A percentile compares a stretch with the other conserved stretches of the same genome.
Evolutionary conservation across 2,888 invertebrate species (phyloP).

Genomic region (Hirtodrosophila histrioides): DNA sequence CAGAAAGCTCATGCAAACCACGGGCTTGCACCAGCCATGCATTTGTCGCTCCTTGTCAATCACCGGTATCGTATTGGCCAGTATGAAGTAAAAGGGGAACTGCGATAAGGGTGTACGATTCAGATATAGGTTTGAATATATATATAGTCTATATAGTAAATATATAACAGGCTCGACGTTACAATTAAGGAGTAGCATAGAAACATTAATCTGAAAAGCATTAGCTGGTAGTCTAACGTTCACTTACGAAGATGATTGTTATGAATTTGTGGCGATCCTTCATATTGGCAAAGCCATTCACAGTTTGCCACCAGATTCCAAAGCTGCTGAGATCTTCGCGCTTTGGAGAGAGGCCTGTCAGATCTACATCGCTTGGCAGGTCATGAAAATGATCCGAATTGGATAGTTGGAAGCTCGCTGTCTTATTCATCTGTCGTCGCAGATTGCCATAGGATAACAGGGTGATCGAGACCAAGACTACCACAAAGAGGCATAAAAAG

Average conservation of each 20-base stretch:
- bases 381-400: neutral
- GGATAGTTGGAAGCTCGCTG: neutral
- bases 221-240: too few species aligned
- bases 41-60: constrained; percentile 11
- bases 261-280: neutral
- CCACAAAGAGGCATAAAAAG: neutral
- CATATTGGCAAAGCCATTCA: constrained; percentile 42
- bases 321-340: neutral
- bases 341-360: neutral
- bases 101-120: neutral
- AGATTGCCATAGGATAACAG: constrained; percentile 29
- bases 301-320: constrained; percentile 43
- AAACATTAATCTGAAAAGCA: too few species aligned
- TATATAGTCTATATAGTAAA: neutral
- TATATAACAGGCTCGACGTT: too few species aligned
- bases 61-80: constrained; percentile 51
- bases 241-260: constrained; percentile 22
- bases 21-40: constrained; percentile 53
- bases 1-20: constrained; percentile 23
- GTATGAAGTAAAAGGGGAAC: constrained; percentile 44
- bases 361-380: constrained; percentile 38
- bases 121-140: too few species aligned
- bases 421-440: neutral
- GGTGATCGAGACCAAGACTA: constrained; percentile 6
- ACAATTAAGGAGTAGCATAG: too few species aligned